Conservation (phyloP, 2,888 invertebrate genomes). For the Craniophora ligustri region DNA sequence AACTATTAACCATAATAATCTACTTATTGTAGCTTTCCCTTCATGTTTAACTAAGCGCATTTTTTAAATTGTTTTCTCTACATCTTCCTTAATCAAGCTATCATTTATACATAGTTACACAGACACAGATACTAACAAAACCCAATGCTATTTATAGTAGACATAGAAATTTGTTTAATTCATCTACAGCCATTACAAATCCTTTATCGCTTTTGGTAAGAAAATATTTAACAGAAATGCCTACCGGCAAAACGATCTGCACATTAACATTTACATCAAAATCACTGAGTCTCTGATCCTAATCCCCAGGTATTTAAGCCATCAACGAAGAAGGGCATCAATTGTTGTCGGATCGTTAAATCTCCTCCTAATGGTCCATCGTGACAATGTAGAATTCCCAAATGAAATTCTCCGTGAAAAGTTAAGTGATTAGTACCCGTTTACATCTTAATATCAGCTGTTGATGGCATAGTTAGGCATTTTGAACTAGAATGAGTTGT, state of each 20-base stretch:
- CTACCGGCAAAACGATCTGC: constrained; percentile 14
- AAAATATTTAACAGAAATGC: constrained; percentile 13
- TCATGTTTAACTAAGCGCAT: no score
- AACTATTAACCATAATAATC: no score
- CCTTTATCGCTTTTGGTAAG: background rate
- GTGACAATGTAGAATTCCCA: constrained; percentile 51
- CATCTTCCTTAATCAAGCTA: no score
- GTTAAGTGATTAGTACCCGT: constrained; percentile 53
- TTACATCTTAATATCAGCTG: constrained; percentile 36
- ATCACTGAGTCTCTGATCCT: constrained; percentile 20
- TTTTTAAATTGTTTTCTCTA: no score
- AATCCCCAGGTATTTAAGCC: constrained; percentile 37
- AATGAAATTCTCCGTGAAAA: constrained; percentile 48
- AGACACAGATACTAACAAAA: no score
- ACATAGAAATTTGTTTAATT: no score
- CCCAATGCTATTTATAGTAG: no score
- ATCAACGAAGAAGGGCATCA: constrained; percentile 34
- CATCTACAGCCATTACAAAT: background rate
- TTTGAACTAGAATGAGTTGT: constrained; percentile 22
- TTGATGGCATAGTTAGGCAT: constrained; percentile 32
- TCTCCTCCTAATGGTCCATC: constrained; percentile 39
- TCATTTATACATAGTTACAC: no score
- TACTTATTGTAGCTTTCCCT: no score
- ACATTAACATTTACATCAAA: constrained; percentile 32
- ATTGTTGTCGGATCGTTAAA: constrained; percentile 42